A percentile compares a stretch with the other conserved stretches of the same genome.
These are phyloP conservation scores for Cheumatopsyche charites DNA, from an alignment of 1,140 invertebrate species.

Conservation along the genomic window DNA sequence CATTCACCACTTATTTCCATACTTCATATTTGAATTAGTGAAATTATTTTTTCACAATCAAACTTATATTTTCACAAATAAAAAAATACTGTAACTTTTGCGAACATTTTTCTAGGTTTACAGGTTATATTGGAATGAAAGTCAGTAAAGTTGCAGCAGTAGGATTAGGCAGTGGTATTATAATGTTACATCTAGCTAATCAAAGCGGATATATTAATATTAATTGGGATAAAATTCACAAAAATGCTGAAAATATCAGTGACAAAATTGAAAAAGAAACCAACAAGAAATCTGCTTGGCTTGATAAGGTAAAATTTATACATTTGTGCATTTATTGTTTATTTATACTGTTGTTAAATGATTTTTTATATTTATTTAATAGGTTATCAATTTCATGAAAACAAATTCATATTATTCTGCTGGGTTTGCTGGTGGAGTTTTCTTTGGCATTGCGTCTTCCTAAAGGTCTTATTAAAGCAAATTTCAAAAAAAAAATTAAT, in stretches of 20 bases:
- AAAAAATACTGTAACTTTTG: constrained; percentile 10
- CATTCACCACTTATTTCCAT: no score
- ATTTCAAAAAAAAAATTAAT: no score
- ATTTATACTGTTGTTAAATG: not conserved
- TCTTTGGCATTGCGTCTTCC: constrained; percentile 77
- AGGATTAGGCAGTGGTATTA: constrained; percentile 85
- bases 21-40: no score
- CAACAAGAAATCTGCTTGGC: constrained; percentile 72
- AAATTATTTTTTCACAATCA: no score
- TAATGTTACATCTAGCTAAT: constrained; percentile 87
- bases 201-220: constrained; percentile 92
- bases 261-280: constrained; percentile 81
- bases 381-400: constrained; percentile 75
- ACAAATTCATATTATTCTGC: constrained; percentile 78
- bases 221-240: constrained; percentile 87
- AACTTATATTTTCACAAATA: not conserved
- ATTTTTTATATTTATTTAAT: constrained; percentile 52
- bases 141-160: constrained; percentile 89
- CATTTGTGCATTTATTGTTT: constrained; percentile 7
- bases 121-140: constrained; percentile 89
- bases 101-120: constrained; percentile 79
- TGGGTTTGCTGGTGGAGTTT: constrained; percentile 85
- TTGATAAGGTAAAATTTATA: constrained; percentile 74
- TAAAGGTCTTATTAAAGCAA: no score
- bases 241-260: constrained; percentile 78